Percentiles rank a stretch among this genome's conserved stretches.
Conservation (phyloP, 2,888 invertebrate genomes). For the Cenopis cana region DNA sequence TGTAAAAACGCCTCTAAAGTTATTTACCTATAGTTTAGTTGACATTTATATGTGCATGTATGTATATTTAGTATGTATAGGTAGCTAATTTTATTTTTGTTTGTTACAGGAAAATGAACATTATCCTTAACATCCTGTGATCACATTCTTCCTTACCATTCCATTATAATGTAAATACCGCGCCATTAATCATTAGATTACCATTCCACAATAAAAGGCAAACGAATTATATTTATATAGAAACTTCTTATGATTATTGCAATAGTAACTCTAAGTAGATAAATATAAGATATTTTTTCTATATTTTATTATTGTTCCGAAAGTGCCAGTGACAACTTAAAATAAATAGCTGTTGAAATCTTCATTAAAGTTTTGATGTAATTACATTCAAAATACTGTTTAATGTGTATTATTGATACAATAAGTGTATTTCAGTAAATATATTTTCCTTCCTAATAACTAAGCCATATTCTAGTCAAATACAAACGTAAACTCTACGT, state of each 20-base stretch:
- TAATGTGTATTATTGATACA: neutral
- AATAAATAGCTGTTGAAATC: neutral
- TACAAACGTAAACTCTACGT: neutral
- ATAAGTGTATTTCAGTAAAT: neutral
- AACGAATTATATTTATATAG: constrained; percentile 25
- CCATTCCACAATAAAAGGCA: constrained; percentile 37
- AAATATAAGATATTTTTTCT: constrained; percentile 32
- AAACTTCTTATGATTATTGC: constrained; percentile 41
- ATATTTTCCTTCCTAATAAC: neutral
- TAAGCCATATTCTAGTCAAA: constrained; percentile 21
- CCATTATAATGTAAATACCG: constrained; percentile 40
- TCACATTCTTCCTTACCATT: constrained; percentile 41
- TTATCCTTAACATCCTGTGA: constrained; percentile 35
- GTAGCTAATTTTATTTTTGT: neutral
- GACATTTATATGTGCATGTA: too few species aligned
- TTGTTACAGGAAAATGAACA: constrained; percentile 45
- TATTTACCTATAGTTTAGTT: too few species aligned
- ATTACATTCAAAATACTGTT: neutral
- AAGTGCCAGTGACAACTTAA: constrained; percentile 20
- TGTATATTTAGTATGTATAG: neutral
- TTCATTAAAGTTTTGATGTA: neutral
- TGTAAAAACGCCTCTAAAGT: too few species aligned
- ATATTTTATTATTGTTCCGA: constrained; percentile 17
- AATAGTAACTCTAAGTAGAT: constrained; percentile 40
- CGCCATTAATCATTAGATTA: constrained; percentile 8